Percentiles rank a stretch among this genome's conserved stretches.
phyloP scores from a whole-genome alignment of 2,797 vertebrate species.

The Hybognathus amarus region DNA sequence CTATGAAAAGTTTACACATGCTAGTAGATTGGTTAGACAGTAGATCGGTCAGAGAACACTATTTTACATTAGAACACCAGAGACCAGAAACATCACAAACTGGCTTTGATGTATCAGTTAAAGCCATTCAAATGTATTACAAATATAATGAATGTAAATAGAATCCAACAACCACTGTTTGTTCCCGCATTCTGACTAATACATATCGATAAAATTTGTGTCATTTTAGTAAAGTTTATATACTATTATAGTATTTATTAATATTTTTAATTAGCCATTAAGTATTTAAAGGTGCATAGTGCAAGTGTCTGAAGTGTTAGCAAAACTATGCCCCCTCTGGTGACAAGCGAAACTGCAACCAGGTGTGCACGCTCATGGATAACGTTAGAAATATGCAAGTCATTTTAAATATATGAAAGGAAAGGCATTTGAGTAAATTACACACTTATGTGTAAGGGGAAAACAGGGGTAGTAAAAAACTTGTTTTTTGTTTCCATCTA shows the following conservation, averaged over 20 bases:
- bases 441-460: no score
- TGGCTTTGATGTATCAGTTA: background rate
- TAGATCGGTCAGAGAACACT: background rate
- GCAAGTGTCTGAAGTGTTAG: no score
- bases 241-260: background rate
- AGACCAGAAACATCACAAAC: background rate
- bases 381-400: no score
- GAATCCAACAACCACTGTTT: background rate
- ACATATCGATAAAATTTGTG: no score
- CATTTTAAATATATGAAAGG: no score
- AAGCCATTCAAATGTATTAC: background rate
- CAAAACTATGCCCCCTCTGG: no score
- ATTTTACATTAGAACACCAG: background rate
- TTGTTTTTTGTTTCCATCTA: no score
- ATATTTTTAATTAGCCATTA: background rate
- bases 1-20: background rate
- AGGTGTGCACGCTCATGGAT: no score
- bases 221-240: background rate
- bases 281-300: background rate
- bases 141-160: background rate
- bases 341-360: no score
- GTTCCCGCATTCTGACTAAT: no score
- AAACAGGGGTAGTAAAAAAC: no score
- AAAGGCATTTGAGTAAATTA: no score
- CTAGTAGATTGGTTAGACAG: background rate